A percentile compares a stretch with the other conserved stretches of the same genome.
Conservation (phyloP, 1,140 invertebrate genomes). For the Drosophila lacteicornis region DNA sequence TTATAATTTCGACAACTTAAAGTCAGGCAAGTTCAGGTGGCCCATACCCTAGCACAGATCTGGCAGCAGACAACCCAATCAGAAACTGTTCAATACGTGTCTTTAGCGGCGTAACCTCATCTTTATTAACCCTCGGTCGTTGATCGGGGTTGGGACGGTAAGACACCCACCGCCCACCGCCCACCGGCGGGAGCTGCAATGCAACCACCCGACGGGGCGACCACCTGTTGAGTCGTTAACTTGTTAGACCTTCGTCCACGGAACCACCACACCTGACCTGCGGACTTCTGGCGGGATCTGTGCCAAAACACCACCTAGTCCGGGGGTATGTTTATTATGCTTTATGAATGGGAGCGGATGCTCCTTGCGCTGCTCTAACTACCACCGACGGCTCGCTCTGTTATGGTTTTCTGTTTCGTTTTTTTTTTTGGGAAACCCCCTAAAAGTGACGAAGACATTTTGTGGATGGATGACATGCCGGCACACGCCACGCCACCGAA, state of each 20-base stretch:
- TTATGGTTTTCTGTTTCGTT: constrained; percentile 65
- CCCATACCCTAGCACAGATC: not conserved
- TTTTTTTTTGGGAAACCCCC: constrained; percentile 70
- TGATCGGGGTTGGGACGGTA: not conserved
- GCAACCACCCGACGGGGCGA: constrained; percentile 50
- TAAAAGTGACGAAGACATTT: constrained; percentile 80
- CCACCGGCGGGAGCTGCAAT: constrained; percentile 21
- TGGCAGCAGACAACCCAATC: not conserved
- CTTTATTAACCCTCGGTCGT: constrained; percentile 53
- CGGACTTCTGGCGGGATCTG: constrained; percentile 56
- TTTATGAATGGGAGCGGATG: constrained; percentile 71
- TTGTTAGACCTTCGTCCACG: constrained; percentile 49
- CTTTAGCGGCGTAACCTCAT: constrained; percentile 30
- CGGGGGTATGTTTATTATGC: constrained; percentile 77
- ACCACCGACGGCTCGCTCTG: constrained; percentile 72
- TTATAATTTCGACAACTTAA: no score
- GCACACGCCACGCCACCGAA: constrained; percentile 64
- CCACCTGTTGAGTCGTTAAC: constrained; percentile 65
- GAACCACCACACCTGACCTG: constrained; percentile 69
- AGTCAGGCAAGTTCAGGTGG: no score
- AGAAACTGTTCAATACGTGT: not conserved
- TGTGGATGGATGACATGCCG: constrained; percentile 82
- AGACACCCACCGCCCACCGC: constrained; percentile 14
- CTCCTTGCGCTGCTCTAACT: constrained; percentile 62
- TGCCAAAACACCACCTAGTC: constrained; percentile 74